Evolutionary conservation across 2,797 vertebrate genomes (phyloP).

Genomic region (Furcifer pardalis): DNA sequence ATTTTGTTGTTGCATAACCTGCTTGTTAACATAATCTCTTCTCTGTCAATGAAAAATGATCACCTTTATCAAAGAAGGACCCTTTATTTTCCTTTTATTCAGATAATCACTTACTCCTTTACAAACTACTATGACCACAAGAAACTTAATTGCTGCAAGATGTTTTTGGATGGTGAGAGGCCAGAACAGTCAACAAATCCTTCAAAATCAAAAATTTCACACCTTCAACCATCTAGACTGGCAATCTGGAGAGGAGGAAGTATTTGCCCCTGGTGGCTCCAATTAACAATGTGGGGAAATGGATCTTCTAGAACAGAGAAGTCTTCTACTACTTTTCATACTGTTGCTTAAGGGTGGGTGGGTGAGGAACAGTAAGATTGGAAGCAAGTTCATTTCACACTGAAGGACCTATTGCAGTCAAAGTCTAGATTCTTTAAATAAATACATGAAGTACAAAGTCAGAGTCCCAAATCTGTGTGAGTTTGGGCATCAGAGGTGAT

Average conservation of each 20-base stretch:
- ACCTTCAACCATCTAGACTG: neutral
- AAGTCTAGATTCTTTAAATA: neutral
- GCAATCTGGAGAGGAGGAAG: neutral
- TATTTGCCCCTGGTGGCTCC: neutral
- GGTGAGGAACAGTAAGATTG: too few relatives aligned
- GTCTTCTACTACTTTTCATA: neutral
- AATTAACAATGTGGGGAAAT: too few relatives aligned
- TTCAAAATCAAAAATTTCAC: too few relatives aligned
- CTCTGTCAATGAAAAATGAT: constrained; percentile 13
- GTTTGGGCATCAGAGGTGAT: too few relatives aligned
- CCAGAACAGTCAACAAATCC: neutral
- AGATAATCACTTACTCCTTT: constrained; percentile 1
- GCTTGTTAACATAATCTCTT: constrained; percentile 57
- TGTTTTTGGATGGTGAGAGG: neutral
- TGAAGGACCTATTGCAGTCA: neutral
- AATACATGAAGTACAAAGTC: neutral
- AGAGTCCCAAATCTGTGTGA: too few relatives aligned
- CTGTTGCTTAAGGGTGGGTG: neutral
- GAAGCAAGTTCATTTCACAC: neutral
- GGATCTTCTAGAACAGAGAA: too few relatives aligned
- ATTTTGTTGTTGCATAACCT: constrained; percentile 45
- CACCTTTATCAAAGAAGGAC: constrained; percentile 52
- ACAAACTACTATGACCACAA: constrained; percentile 1
- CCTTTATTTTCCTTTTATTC: constrained; percentile 17
- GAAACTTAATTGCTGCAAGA: neutral